Evolutionary conservation across 2,797 vertebrate genomes (phyloP).

Genomic region (Fringilla coelebs): DNA sequence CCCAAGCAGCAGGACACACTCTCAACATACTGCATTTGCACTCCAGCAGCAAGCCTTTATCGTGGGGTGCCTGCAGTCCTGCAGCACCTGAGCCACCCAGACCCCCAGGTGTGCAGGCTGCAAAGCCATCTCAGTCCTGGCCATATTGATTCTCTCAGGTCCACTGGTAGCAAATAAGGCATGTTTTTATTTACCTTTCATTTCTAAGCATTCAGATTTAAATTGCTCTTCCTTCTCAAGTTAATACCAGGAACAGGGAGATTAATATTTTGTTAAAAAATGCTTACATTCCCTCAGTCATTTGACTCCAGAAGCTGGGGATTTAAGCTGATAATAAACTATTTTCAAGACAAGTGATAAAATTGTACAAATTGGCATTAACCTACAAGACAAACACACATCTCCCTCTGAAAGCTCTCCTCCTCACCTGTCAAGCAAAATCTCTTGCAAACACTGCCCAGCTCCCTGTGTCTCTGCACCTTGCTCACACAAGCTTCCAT

Average conservation of each 20-base stretch:
- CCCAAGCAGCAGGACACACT: not conserved
- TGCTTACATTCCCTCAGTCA: not conserved
- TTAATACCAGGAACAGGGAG: not conserved
- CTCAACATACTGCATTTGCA: accelerated
- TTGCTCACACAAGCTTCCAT: not conserved
- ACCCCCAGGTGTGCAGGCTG: not conserved
- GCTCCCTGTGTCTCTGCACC: not conserved
- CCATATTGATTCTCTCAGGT: not conserved
- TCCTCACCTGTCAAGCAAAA: not conserved
- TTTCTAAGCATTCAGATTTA: not conserved
- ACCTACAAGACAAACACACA: not conserved
- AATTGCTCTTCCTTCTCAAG: not conserved
- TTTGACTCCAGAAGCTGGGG: not conserved
- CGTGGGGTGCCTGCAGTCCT: accelerated
- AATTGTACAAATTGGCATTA: not conserved
- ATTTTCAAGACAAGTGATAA: not conserved
- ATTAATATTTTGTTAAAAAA: not conserved
- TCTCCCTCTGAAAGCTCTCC: not conserved
- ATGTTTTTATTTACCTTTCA: not conserved
- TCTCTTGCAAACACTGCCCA: not conserved
- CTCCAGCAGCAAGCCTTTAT: not conserved
- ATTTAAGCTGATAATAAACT: not conserved
- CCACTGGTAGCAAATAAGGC: not conserved
- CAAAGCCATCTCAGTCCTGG: not conserved
- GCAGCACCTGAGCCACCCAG: not conserved